A percentile compares a stretch with the other conserved stretches of the same genome.
These are phyloP conservation scores for Dione vanillae DNA, from an alignment of 2,888 invertebrate species.

Conservation along the genomic window DNA sequence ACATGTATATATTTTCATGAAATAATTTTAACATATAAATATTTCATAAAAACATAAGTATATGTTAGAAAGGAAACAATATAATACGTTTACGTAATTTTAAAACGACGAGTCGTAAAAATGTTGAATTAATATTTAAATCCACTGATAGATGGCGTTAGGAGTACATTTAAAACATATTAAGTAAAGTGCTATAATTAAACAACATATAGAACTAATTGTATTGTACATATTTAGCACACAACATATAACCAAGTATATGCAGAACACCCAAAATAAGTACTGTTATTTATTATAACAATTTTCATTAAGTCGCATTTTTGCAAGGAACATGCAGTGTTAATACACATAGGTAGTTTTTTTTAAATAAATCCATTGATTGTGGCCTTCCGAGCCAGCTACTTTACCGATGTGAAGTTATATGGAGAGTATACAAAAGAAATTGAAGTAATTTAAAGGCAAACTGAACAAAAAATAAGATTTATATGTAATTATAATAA, in stretches of 20 bases:
- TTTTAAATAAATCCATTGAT: neutral
- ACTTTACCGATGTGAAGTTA: too few species aligned
- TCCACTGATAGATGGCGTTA: constrained; percentile 21
- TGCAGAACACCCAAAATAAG: constrained; percentile 12
- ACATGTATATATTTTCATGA: too few species aligned
- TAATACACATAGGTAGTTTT: neutral
- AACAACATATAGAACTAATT: constrained; percentile 22
- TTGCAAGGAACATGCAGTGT: neutral
- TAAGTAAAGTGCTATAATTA: constrained; percentile 19
- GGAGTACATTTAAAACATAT: neutral
- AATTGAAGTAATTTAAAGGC: too few species aligned
- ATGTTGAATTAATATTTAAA: neutral
- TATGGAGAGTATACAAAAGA: too few species aligned
- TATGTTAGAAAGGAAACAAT: too few species aligned
- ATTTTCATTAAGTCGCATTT: neutral
- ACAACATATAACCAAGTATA: neutral
- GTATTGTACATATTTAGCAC: constrained; percentile 23
- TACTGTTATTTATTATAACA: constrained; percentile 5
- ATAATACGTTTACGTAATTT: too few species aligned
- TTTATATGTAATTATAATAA: too few species aligned
- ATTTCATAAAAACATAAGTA: too few species aligned
- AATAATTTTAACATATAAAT: too few species aligned
- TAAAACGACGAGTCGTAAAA: constrained; percentile 9
- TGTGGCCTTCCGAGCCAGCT: too few species aligned
- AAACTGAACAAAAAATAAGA: too few species aligned